phyloP scores from a whole-genome alignment of 2,113 vertebrate genomes.

The Parus major region DNA sequence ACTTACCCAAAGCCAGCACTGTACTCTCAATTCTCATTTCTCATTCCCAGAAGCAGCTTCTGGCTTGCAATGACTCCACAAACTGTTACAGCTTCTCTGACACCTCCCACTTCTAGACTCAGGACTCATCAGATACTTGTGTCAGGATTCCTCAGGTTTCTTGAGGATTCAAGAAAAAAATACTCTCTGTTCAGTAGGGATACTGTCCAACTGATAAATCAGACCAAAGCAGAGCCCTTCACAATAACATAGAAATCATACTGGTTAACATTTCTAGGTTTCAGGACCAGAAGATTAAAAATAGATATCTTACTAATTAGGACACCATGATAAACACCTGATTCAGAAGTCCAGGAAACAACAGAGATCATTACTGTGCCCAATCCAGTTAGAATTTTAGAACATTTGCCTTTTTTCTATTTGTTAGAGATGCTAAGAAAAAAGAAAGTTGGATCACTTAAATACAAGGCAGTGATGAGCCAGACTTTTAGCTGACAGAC shows the following conservation, averaged over 20 bases:
- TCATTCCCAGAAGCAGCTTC: background rate
- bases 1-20: background rate
- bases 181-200: background rate
- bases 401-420: background rate
- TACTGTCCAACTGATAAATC: background rate
- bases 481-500: background rate
- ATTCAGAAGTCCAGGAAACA: background rate
- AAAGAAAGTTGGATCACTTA: background rate
- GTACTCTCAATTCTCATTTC: background rate
- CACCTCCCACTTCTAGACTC: background rate
- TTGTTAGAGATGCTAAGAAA: background rate
- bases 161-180: background rate
- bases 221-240: background rate
- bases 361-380: background rate
- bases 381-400: background rate
- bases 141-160: background rate
- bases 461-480: background rate
- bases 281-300: background rate
- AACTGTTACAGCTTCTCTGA: background rate
- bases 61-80: background rate
- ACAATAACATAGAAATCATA: background rate
- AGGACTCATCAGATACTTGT: background rate
- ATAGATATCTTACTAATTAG: background rate
- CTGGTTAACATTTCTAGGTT: background rate
- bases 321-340: background rate